Percentiles rank a stretch among this genome's conserved stretches.
Evolutionary conservation across 2,888 invertebrate genomes (phyloP).

Genomic region (Drosophila testacea): DNA sequence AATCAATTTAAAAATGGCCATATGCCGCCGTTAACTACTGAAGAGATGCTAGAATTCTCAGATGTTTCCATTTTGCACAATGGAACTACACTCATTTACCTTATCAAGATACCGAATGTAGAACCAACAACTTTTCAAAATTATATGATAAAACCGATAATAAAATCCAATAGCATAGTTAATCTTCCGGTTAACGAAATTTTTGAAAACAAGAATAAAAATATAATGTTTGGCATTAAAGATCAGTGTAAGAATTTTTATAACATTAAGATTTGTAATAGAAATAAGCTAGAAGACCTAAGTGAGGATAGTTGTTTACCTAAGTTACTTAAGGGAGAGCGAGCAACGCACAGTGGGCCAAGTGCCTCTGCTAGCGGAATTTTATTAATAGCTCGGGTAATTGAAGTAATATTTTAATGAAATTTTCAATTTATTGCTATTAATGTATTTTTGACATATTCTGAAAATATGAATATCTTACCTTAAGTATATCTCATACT

Average conservation of each 20-base stretch:
- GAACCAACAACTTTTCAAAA: conserved; percentile 3
- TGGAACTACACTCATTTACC: not conserved
- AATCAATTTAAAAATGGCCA: conserved; percentile 1
- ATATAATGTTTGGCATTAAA: not conserved
- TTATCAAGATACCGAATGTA: not conserved
- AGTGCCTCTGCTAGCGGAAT: too few relatives aligned
- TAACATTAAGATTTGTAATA: not conserved
- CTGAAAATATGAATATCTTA: too few relatives aligned
- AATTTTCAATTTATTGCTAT: too few relatives aligned
- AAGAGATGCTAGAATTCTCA: conserved; percentile 9
- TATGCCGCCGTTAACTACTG: conserved; percentile 3
- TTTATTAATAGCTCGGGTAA: too few relatives aligned
- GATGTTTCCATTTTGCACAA: conserved; percentile 3
- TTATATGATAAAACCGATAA: not conserved
- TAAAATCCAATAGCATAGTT: not conserved
- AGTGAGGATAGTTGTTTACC: conserved; percentile 4
- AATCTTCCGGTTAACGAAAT: not conserved
- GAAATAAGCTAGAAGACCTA: not conserved
- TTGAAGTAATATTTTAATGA: too few relatives aligned
- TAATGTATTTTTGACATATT: too few relatives aligned
- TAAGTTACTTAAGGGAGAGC: conserved; percentile 2
- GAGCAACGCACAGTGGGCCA: too few relatives aligned
- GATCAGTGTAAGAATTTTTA: conserved; percentile 1
- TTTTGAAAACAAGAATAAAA: conserved; percentile 4
- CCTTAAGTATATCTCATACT: too few relatives aligned